A percentile compares a stretch with the other conserved stretches of the same genome.
phyloP scores from a whole-genome alignment of 2,113 vertebrate genomes.

The Bombycilla garrulus region DNA sequence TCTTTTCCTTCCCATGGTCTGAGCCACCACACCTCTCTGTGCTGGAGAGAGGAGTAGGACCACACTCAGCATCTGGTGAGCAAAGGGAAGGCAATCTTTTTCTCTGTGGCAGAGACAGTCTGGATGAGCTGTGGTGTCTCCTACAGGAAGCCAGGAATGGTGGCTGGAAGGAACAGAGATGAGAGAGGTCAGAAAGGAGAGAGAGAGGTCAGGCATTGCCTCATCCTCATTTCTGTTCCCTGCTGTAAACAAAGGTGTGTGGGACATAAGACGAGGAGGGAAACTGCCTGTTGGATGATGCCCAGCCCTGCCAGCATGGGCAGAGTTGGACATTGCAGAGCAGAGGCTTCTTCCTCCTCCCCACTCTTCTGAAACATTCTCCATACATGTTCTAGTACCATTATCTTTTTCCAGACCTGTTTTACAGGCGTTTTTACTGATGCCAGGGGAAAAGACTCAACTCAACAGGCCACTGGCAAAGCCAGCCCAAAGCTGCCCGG shows the following conservation, averaged over 20 bases:
- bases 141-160: background rate
- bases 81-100: background rate
- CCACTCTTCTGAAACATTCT: background rate
- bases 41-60: background rate
- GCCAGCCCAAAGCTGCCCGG: background rate
- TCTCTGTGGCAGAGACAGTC: background rate
- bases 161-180: background rate
- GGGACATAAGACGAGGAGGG: background rate
- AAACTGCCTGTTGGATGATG: background rate
- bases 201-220: background rate
- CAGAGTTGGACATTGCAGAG: background rate
- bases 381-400: fast-evolving
- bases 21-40: background rate
- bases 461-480: background rate
- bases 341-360: background rate
- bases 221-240: background rate
- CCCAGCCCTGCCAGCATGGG: background rate
- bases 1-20: background rate
- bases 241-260: background rate
- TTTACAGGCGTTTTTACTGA: background rate
- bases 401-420: background rate
- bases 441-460: background rate
- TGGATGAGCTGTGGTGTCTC: background rate
- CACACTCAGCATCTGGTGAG: background rate
- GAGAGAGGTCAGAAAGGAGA: background rate